Evolutionary conservation across 2,888 invertebrate species (phyloP).

Genomic region (Acronicta psi): DNA sequence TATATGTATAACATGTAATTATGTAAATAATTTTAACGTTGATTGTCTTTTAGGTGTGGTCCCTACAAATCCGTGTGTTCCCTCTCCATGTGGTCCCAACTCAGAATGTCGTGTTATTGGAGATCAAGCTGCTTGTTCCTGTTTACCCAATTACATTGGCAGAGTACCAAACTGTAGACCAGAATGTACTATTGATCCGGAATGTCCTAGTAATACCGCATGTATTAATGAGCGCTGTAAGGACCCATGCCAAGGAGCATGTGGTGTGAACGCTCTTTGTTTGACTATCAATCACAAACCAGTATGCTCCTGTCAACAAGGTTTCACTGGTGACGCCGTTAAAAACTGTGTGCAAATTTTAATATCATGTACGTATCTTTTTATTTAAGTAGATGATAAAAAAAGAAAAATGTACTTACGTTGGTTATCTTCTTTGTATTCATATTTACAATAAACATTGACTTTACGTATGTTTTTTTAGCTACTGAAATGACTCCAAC

Average conservation of each 20-base stretch:
- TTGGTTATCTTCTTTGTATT: not conserved
- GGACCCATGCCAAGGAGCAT: constrained; percentile 94
- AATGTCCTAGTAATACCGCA: constrained; percentile 94
- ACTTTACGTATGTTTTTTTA: constrained; percentile 63
- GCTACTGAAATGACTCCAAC: constrained; percentile 90
- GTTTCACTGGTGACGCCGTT: constrained; percentile 94
- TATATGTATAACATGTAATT: no score
- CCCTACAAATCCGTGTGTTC: constrained; percentile 91
- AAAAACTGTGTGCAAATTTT: constrained; percentile 90
- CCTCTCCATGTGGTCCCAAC: constrained; percentile 95
- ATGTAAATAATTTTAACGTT: not conserved
- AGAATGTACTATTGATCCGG: constrained; percentile 94
- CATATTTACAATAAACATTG: not conserved
- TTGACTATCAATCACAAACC: constrained; percentile 95
- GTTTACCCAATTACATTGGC: constrained; percentile 93
- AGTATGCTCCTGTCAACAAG: constrained; percentile 94
- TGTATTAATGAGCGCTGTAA: constrained; percentile 94
- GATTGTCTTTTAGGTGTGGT: constrained; percentile 57
- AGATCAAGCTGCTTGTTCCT: constrained; percentile 95
- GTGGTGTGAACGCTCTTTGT: constrained; percentile 94
- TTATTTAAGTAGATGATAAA: not conserved
- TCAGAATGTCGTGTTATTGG: constrained; percentile 94
- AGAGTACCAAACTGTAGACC: constrained; percentile 96
- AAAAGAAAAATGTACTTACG: no score
- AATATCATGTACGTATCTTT: constrained; percentile 74